Evolutionary conservation across 2,888 invertebrate genomes (phyloP), one percentile per base, ranked within the genome.

Genomic region (Hyppa rectilinea): DNA sequence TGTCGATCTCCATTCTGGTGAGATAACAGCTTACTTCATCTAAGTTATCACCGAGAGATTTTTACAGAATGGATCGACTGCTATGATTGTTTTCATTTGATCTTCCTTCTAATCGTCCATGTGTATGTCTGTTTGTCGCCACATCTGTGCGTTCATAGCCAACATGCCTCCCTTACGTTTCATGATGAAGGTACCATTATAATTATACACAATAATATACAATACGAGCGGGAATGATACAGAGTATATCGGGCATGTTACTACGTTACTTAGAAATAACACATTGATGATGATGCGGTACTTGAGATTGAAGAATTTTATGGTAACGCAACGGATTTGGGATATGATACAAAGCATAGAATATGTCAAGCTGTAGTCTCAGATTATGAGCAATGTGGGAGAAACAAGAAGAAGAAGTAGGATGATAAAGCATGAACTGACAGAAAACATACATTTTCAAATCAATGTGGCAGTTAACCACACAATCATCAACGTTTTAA

Each of bases 201-300:
- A 92, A 91, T 91, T 90, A 91, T 90, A 90, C 88, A 92, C 87
- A 91, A 85, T 87, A 88, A 85, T 90, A 88, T 89, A 90, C 90
- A 88, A 81, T 87, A 90, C 85, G 89, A 92, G 93, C 93, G 94
- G 93, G 93, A 93, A 92, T 92, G 92, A 92, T 92, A 91, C 86
- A 92, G 87, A 91, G 87, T 90, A 88, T 87, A 88, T 89, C 87
- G 85, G 87, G 90, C 91, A 90, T 89, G 89, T 81, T 89, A 89
- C 90, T 91, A 90, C 90, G 88, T 84, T 91, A 90, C 88, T 84
- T 86, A 73, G 34, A 71, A 63, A 61, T 74, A 53, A 68, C 26
- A 71, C 55, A 60, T 72, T 59, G 73, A 75, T 73, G 71, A 67
- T 64, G 45, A 36, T 74, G 71, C 53, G 75, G 65, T 55, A 66